Evolutionary conservation across 2,113 vertebrate genomes (phyloP).

Genomic region (Suncus etruscus): DNA sequence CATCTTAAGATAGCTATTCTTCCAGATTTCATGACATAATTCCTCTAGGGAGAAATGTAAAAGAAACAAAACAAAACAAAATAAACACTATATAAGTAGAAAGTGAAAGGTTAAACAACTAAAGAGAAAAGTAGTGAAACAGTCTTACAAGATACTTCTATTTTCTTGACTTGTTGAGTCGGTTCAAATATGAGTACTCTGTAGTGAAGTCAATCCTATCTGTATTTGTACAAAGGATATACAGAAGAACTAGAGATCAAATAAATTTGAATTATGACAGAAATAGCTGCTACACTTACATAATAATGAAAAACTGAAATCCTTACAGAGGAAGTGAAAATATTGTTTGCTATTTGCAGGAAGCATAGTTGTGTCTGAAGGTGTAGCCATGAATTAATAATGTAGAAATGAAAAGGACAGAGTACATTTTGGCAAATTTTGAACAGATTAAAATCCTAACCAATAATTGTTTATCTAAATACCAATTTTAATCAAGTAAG

Average conservation of each 20-base stretch:
- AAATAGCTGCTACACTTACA: neutral
- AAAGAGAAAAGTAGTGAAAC: constrained; percentile 13
- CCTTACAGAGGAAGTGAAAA: neutral
- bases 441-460: neutral
- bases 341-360: neutral
- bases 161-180: neutral
- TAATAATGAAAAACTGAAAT: neutral
- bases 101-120: constrained; percentile 5
- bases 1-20: neutral
- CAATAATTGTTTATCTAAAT: neutral
- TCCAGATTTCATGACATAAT: neutral
- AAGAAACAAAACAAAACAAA: constrained; percentile 25
- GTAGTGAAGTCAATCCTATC: neutral
- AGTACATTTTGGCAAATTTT: neutral
- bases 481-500: neutral
- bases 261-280: neutral
- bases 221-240: neutral
- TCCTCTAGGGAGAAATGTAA: neutral
- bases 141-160: neutral
- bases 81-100: neutral
- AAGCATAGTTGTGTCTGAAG: neutral
- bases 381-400: neutral
- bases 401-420: neutral
- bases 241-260: neutral
- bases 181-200: neutral